A percentile compares a stretch with the other conserved stretches of the same genome.
Conservation (phyloP, 1,140 invertebrate genomes). For the Drosophila carrolli region DNA sequence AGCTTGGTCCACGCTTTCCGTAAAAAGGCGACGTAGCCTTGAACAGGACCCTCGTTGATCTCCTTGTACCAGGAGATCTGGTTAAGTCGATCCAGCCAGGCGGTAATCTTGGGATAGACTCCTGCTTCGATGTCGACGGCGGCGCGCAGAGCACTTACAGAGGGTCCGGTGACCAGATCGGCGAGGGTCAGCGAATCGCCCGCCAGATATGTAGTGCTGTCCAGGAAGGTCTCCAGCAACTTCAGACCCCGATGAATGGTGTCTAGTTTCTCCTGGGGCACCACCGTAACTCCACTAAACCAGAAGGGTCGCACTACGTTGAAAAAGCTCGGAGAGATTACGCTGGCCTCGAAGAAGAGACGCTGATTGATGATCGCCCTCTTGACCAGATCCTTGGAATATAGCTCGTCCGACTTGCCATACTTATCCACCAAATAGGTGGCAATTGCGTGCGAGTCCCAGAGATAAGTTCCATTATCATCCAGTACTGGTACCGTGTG, state of each 20-base stretch:
- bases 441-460: slow-evolving; percentile 83
- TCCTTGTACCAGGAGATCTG: slow-evolving; percentile 68
- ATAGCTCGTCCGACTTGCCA: slow-evolving; percentile 85
- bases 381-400: slow-evolving; percentile 86
- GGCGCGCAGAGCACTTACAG: slow-evolving; percentile 68
- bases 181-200: slow-evolving; percentile 87
- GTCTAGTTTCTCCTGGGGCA: slow-evolving; percentile 53
- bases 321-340: slow-evolving; percentile 85
- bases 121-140: slow-evolving; percentile 51
- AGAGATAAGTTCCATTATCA: slow-evolving; percentile 59
- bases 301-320: slow-evolving; percentile 38
- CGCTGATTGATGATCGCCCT: slow-evolving; percentile 86
- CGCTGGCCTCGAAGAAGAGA: slow-evolving; percentile 87
- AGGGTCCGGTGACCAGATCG: slow-evolving; percentile 86
- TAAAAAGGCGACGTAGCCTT: slow-evolving; percentile 23
- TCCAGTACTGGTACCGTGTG: slow-evolving; percentile 76
- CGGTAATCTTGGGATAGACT: slow-evolving; percentile 54
- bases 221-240: slow-evolving; percentile 85
- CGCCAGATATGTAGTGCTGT: slow-evolving; percentile 84
- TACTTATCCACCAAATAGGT: slow-evolving; percentile 87
- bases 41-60: slow-evolving; percentile 63
- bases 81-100: slow-evolving; percentile 53
- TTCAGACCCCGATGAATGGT: slow-evolving; percentile 83
- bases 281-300: slow-evolving; percentile 28
- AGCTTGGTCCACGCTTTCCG: slow-evolving; percentile 44